phyloP scores from a whole-genome alignment of 2,797 vertebrate genomes.

The Rhabdomys pumilio region DNA sequence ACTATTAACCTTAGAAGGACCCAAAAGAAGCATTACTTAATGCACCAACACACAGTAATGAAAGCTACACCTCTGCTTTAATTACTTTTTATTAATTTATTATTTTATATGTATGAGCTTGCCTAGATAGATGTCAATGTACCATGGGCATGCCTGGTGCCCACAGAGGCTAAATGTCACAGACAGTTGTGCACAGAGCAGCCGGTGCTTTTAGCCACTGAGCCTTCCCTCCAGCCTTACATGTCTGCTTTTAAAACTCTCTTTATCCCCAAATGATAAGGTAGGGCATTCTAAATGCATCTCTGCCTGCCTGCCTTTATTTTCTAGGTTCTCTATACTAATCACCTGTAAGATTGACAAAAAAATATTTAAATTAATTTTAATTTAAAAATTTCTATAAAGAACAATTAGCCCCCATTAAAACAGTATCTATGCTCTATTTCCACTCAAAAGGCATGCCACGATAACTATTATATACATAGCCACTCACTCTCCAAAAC shows the following conservation, averaged over 20 bases:
- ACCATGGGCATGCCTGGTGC: too few relatives aligned
- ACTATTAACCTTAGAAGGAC: not conserved
- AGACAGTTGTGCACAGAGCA: not conserved
- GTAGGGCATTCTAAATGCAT: not conserved
- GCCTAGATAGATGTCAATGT: not conserved
- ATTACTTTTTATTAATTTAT: not conserved
- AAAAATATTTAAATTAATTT: not conserved
- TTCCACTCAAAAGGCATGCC: not conserved
- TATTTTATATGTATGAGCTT: not conserved
- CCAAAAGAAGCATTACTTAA: constrained; percentile 42
- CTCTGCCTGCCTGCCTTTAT: not conserved
- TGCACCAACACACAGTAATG: constrained; percentile 37
- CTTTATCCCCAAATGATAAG: constrained; percentile 2
- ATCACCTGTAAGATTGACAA: not conserved
- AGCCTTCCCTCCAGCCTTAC: not conserved
- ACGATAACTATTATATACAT: not conserved
- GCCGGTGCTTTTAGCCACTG: not conserved
- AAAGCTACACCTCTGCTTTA: constrained; percentile 45
- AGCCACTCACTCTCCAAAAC: constrained; percentile 28
- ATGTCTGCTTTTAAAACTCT: constrained; percentile 49
- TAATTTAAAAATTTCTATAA: constrained; percentile 50
- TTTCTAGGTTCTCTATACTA: constrained; percentile 31
- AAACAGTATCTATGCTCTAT: constrained; percentile 10
- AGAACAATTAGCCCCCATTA: not conserved
- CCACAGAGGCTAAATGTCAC: not conserved